phyloP scores from a whole-genome alignment of 1,140 invertebrate genomes.

The Cydia amplana region DNA sequence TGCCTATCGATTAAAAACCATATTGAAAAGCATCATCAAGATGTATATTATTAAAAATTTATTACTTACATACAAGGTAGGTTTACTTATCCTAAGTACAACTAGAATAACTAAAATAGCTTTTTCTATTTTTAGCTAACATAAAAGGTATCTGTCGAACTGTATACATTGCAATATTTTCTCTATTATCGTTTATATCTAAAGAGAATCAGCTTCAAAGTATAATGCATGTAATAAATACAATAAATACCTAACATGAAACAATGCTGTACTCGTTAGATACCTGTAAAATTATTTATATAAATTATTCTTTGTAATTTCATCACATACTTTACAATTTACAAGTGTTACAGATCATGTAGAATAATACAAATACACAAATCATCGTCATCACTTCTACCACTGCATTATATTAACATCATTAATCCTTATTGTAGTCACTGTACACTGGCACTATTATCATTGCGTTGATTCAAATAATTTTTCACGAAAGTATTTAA shows the following conservation, averaged over 20 bases:
- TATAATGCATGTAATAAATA: slow-evolving; percentile 72
- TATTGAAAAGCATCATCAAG: slow-evolving; percentile 35
- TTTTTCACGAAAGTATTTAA: slow-evolving; percentile 91
- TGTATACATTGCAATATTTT: slow-evolving; percentile 49
- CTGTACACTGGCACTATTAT: slow-evolving; percentile 67
- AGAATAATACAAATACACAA: slow-evolving; percentile 38
- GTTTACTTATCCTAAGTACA: slow-evolving; percentile 71
- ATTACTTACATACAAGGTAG: slow-evolving; percentile 76
- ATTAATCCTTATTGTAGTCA: slow-evolving; percentile 40
- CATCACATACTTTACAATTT: slow-evolving; percentile 71
- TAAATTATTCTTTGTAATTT: slow-evolving; percentile 61
- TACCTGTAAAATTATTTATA: slow-evolving; percentile 60
- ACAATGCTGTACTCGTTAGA: slow-evolving; percentile 59
- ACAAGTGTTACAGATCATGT: slow-evolving; percentile 63
- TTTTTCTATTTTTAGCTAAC: slow-evolving; percentile 68
- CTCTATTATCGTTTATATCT: slow-evolving; percentile 54
- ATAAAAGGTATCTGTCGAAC: slow-evolving; percentile 51
- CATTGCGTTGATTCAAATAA: slow-evolving; percentile 83
- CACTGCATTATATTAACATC: slow-evolving; percentile 10
- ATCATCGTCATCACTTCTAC: slow-evolving; percentile 25
- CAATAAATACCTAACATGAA: slow-evolving; percentile 74
- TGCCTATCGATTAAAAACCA: neutral
- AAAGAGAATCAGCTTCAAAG: slow-evolving; percentile 61
- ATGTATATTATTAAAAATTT: slow-evolving; percentile 72
- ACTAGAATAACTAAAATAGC: slow-evolving; percentile 65